Percentiles rank a stretch among this genome's conserved stretches.
These are phyloP conservation scores for Fissipunctia ypsillon DNA, from an alignment of 2,888 invertebrate species.

Conservation along the genomic window DNA sequence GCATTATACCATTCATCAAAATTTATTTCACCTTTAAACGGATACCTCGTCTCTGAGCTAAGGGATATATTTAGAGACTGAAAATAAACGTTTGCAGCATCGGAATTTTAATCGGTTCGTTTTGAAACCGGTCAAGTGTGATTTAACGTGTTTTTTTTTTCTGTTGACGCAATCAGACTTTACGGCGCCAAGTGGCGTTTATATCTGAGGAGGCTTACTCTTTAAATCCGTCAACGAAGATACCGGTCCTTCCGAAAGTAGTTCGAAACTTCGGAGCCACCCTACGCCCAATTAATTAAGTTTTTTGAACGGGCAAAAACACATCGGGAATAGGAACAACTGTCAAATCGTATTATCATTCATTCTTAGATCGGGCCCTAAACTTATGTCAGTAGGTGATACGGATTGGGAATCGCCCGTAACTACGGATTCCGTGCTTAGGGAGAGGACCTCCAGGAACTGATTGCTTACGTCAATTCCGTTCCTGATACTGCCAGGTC, in stretches of 20 bases:
- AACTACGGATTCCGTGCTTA: no score
- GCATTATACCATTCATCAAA: slow-evolving; percentile 33
- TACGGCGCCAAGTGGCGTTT: slow-evolving; percentile 19
- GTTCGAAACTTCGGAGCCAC: no score
- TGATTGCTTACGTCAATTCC: no score
- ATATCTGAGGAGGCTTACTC: no score
- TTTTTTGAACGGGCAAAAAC: not conserved
- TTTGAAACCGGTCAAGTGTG: slow-evolving; percentile 56
- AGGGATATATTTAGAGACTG: slow-evolving; percentile 61
- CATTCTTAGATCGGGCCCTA: not conserved
- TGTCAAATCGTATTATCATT: not conserved
- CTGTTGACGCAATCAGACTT: slow-evolving; percentile 50
- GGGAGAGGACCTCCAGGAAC: no score
- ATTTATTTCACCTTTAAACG: slow-evolving; percentile 60
- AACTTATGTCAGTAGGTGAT: not conserved
- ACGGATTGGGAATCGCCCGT: not conserved
- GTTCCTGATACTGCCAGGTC: not conserved
- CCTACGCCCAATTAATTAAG: no score
- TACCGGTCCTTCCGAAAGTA: no score
- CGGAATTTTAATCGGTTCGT: slow-evolving; percentile 62
- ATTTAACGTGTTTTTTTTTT: slow-evolving; percentile 26
- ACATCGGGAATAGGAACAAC: not conserved
- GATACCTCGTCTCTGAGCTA: slow-evolving; percentile 63
- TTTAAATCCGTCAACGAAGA: not conserved
- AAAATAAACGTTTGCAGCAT: slow-evolving; percentile 50